Evolutionary conservation across 2,888 invertebrate species (phyloP).

Genomic region (Chrysina gloriosa): DNA sequence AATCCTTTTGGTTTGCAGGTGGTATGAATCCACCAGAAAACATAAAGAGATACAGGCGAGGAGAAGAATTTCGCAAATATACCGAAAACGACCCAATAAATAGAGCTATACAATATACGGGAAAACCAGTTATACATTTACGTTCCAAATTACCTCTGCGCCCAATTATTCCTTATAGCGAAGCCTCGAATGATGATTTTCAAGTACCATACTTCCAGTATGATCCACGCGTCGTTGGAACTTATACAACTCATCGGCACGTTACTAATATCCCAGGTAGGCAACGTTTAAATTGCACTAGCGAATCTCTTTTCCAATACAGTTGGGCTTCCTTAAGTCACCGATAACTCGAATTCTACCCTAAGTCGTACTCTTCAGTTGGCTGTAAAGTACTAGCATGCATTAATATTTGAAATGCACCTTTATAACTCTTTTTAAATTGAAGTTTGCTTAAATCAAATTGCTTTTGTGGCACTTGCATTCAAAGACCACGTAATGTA

Average conservation of each 20-base stretch:
- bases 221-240: conserved; percentile 74
- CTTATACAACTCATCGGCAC: conserved; percentile 69
- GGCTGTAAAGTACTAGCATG: too few relatives aligned
- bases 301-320: too few relatives aligned
- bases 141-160: conserved; percentile 77
- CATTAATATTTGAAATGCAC: too few relatives aligned
- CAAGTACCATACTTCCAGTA: conserved; percentile 71
- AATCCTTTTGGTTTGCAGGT: conserved; percentile 89
- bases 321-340: too few relatives aligned
- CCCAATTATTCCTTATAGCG: conserved; percentile 70
- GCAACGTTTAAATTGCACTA: conserved; percentile 11
- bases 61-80: conserved; percentile 62
- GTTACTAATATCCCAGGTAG: conserved; percentile 82
- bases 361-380: too few relatives aligned
- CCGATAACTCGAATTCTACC: too few relatives aligned
- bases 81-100: conserved; percentile 70
- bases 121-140: conserved; percentile 76
- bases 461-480: too few relatives aligned
- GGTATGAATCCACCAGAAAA: conserved; percentile 72
- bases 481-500: too few relatives aligned
- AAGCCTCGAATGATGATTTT: conserved; percentile 69
- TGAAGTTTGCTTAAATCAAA: too few relatives aligned
- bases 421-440: too few relatives aligned
- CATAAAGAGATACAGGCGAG: conserved; percentile 61
- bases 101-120: conserved; percentile 77